These are phyloP conservation scores for Leptodactylus fuscus DNA, from an alignment of 2,113 vertebrate species.

Conservation along the genomic window DNA sequence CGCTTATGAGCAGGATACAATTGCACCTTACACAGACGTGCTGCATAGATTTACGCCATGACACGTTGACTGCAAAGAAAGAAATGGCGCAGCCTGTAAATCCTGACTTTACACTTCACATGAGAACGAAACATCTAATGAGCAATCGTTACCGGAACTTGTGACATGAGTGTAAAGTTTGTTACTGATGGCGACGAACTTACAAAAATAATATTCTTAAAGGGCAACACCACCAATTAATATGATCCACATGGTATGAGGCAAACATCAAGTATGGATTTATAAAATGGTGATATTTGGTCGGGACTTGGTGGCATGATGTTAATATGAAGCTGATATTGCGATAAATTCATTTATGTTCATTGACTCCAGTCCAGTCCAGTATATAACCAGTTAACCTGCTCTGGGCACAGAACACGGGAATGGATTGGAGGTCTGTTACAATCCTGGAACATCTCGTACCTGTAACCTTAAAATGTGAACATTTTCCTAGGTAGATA, in stretches of 20 bases:
- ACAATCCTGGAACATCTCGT: too few species aligned
- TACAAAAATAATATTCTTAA: not conserved
- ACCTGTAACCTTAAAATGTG: too few species aligned
- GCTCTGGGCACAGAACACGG: too few species aligned
- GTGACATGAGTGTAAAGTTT: not conserved
- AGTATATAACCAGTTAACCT: too few species aligned
- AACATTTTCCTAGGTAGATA: not conserved
- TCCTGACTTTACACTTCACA: slow-evolving; percentile 21
- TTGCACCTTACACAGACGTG: slow-evolving; percentile 14
- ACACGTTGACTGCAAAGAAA: not conserved
- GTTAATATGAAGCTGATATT: too few species aligned
- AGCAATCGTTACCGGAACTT: not conserved
- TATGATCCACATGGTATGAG: too few species aligned
- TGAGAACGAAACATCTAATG: slow-evolving; percentile 7
- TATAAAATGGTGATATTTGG: too few species aligned
- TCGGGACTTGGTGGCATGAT: too few species aligned
- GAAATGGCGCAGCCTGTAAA: not conserved
- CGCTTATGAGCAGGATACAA: not conserved
- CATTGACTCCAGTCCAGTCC: too few species aligned
- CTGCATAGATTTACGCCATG: slow-evolving; percentile 41
- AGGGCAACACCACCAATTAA: not conserved
- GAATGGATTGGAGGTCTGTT: too few species aligned
- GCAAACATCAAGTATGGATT: too few species aligned
- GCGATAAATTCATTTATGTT: too few species aligned
- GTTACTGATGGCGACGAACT: not conserved